Percentiles rank a stretch among this genome's conserved stretches.
These are phyloP conservation scores for Amphibalanus amphitrite DNA, from an alignment of 1,140 invertebrate genomes.

Conservation along the genomic window DNA sequence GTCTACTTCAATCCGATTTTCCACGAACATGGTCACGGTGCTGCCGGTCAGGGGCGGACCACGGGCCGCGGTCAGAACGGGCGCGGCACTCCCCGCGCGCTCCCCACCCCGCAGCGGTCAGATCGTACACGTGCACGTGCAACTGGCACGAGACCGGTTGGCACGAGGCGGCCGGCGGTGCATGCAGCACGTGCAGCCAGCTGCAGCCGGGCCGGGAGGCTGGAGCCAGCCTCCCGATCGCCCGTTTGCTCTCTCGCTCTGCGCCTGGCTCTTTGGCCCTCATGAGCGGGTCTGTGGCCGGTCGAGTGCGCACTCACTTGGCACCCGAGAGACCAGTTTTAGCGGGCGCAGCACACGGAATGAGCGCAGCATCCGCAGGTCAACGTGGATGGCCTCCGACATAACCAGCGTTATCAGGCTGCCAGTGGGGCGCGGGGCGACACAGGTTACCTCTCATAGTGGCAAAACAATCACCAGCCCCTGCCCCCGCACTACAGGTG, in stretches of 20 bases:
- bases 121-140: not conserved
- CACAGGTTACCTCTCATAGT: too few relatives aligned
- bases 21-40: slow-evolving; percentile 88
- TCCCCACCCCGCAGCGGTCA: not conserved
- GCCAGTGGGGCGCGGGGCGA: not conserved
- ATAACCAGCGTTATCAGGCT: not conserved
- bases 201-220: too few relatives aligned
- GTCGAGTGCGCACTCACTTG: slow-evolving; percentile 64
- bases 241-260: not conserved
- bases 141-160: not conserved
- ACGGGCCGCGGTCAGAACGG: not conserved
- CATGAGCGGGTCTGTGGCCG: too few relatives aligned
- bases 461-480: too few relatives aligned
- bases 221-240: not conserved
- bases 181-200: not conserved
- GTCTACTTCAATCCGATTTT: slow-evolving; percentile 55
- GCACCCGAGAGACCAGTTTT: slow-evolving; percentile 93
- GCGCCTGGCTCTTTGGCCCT: too few relatives aligned
- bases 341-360: slow-evolving; percentile 91
- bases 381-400: slow-evolving; percentile 25
- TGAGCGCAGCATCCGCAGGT: slow-evolving; percentile 88
- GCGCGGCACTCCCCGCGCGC: too few relatives aligned
- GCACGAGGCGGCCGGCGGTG: too few relatives aligned
- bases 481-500: too few relatives aligned
- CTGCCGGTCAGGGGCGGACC: slow-evolving; percentile 29